Percentiles rank a stretch among this genome's conserved stretches.
These are phyloP conservation scores for Rachycentron canadum DNA, from an alignment of 2,797 vertebrate genomes.

Conservation along the genomic window DNA sequence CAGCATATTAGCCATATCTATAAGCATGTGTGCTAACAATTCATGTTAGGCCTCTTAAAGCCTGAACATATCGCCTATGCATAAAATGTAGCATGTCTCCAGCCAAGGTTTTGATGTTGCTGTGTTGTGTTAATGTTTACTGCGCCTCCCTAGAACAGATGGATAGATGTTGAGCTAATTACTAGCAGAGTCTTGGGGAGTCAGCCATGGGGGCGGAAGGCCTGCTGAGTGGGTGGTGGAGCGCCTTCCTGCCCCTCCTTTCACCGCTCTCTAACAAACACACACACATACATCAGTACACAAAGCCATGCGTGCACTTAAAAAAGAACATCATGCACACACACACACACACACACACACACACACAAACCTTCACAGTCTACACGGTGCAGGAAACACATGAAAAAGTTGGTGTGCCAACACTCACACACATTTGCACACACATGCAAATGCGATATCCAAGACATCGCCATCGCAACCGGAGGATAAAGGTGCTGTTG, in stretches of 20 bases:
- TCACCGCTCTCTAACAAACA: conserved; percentile 38
- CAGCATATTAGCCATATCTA: conserved; percentile 18
- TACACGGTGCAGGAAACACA: conserved; percentile 5
- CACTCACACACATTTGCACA: conserved; percentile 27
- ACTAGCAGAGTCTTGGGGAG: conserved; percentile 83
- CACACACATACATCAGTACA: conserved; percentile 37
- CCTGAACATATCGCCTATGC: conserved; percentile 40
- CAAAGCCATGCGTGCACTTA: conserved; percentile 34
- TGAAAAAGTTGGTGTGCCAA: conserved; percentile 37
- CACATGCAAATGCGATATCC: conserved; percentile 50
- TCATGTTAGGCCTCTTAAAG: conserved; percentile 48
- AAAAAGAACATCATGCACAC: background rate
- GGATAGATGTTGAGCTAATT: conserved; percentile 85
- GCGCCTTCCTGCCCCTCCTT: conserved; percentile 70
- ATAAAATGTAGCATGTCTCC: conserved; percentile 63
- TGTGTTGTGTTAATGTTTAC: conserved; percentile 81
- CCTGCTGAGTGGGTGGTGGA: conserved; percentile 81
- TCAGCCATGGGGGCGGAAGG: conserved; percentile 81
- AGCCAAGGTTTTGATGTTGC: conserved; percentile 76
- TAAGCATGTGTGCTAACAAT: conserved; percentile 30
- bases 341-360: conserved; percentile 1
- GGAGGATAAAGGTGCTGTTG: conserved; percentile 82
- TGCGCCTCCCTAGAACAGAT: conserved; percentile 81
- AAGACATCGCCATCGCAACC: conserved; percentile 82
- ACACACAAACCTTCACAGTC: background rate